A percentile compares a stretch with the other conserved stretches of the same genome.
Evolutionary conservation across 2,113 vertebrate species (phyloP).

Genomic region (Scolopax mira): DNA sequence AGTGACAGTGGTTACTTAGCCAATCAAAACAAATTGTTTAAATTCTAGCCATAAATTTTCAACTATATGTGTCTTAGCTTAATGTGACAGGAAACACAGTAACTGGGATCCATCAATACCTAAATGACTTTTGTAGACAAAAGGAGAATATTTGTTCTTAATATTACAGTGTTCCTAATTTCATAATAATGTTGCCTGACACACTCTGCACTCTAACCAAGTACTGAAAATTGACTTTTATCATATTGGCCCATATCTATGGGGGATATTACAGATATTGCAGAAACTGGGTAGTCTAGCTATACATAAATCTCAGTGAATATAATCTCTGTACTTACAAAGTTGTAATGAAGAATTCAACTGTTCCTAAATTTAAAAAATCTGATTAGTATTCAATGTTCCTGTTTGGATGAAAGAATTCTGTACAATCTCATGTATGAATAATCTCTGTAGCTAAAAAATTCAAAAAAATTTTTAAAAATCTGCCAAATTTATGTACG

Average conservation of each 20-base stretch:
- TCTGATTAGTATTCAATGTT: not conserved
- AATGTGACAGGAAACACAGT: not conserved
- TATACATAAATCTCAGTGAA: not conserved
- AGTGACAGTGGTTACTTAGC: not conserved
- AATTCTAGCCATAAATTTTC: not conserved
- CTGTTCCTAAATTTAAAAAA: not conserved
- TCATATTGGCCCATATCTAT: not conserved
- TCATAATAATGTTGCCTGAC: not conserved
- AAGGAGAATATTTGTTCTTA: not conserved
- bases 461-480: not conserved
- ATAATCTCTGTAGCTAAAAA: not conserved
- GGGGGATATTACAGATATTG: not conserved
- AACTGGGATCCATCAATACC: not conserved
- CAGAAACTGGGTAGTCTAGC: not conserved
- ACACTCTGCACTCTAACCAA: not conserved
- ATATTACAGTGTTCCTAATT: not conserved
- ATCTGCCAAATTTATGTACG: not conserved
- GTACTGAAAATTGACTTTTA: not conserved
- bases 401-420: not conserved
- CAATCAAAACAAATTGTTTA: not conserved
- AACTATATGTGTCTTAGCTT: not conserved
- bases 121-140: not conserved
- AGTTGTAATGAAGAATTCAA: not conserved
- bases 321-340: not conserved
- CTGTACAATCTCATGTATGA: not conserved